phyloP scores from a whole-genome alignment of 2,113 vertebrate genomes.

The Clarias gariepinus region DNA sequence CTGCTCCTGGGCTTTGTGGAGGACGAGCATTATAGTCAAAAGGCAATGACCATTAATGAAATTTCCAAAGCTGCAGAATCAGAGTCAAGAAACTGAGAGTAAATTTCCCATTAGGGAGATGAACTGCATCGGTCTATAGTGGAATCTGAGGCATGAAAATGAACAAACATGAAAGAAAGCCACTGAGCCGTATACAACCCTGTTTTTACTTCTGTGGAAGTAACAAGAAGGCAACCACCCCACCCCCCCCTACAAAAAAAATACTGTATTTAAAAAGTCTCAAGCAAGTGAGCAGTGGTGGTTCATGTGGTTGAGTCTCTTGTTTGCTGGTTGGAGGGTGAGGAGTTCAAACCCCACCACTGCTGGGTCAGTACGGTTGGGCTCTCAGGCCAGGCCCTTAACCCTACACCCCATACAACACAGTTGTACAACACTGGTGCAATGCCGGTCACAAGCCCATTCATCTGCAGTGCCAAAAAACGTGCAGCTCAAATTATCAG shows the following conservation, averaged over 20 bases:
- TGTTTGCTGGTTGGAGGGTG: too few species aligned
- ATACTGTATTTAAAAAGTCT: background rate
- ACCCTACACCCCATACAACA: too few species aligned
- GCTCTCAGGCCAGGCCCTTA: too few species aligned
- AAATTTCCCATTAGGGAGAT: background rate
- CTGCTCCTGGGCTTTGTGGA: constrained; percentile 8
- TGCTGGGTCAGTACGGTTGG: too few species aligned
- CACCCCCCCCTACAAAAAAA: too few species aligned
- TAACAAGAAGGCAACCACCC: background rate
- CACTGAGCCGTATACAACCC: background rate
- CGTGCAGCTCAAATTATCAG: too few species aligned
- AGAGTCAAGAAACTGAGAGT: constrained; percentile 5
- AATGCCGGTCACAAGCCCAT: too few species aligned
- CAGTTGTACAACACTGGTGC: background rate
- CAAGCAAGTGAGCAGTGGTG: background rate
- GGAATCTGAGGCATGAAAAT: background rate
- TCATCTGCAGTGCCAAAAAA: background rate
- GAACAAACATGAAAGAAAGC: constrained; percentile 9
- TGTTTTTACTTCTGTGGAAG: background rate
- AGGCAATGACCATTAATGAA: background rate
- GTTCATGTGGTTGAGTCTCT: too few species aligned
- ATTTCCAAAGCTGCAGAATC: constrained; percentile 1
- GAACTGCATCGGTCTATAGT: background rate
- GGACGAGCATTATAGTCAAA: background rate
- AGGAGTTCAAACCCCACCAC: too few species aligned